These are phyloP conservation scores for Scaptomyza montana DNA, from an alignment of 1,140 invertebrate species.

Conservation along the genomic window DNA sequence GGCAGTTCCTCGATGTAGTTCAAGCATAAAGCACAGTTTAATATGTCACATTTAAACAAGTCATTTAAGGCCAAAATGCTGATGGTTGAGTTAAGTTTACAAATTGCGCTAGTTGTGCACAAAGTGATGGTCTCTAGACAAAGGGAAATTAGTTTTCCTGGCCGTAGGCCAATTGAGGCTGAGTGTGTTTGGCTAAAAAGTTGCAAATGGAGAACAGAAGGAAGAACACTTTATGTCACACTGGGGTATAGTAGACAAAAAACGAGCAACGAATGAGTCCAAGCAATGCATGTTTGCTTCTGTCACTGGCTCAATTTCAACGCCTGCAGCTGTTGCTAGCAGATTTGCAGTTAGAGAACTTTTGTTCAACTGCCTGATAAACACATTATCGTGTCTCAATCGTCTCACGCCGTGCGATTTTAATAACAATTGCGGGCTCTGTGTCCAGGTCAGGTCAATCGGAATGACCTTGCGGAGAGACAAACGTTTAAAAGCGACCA, in stretches of 20 bases:
- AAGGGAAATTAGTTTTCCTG: slow-evolving; percentile 54
- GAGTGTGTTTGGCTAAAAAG: slow-evolving; percentile 14
- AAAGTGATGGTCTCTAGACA: slow-evolving; percentile 26
- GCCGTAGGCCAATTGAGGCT: slow-evolving; percentile 52
- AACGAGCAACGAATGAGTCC: slow-evolving; percentile 47
- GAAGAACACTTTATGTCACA: slow-evolving; percentile 57
- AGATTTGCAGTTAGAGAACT: slow-evolving; percentile 60
- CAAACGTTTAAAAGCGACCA: slow-evolving; percentile 13
- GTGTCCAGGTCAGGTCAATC: slow-evolving; percentile 52
- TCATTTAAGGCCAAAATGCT: slow-evolving; percentile 8
- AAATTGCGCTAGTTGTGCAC: slow-evolving; percentile 26
- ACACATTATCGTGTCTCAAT: slow-evolving; percentile 73
- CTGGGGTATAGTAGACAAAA: slow-evolving; percentile 61
- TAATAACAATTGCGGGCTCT: slow-evolving; percentile 55
- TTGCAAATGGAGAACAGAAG: neutral
- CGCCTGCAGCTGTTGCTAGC: slow-evolving; percentile 70
- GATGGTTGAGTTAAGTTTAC: slow-evolving; percentile 20
- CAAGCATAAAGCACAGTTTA: no score
- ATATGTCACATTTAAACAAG: neutral
- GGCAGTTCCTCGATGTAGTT: no score
- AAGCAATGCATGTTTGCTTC: slow-evolving; percentile 50
- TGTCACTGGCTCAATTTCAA: slow-evolving; percentile 58
- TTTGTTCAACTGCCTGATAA: slow-evolving; percentile 44
- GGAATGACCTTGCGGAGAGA: slow-evolving; percentile 48
- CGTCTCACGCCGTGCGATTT: slow-evolving; percentile 46